Evolutionary conservation across 2,888 invertebrate species (phyloP), one percentile per base, ranked within the genome.

Genomic region (Sepiola atlantica): DNA sequence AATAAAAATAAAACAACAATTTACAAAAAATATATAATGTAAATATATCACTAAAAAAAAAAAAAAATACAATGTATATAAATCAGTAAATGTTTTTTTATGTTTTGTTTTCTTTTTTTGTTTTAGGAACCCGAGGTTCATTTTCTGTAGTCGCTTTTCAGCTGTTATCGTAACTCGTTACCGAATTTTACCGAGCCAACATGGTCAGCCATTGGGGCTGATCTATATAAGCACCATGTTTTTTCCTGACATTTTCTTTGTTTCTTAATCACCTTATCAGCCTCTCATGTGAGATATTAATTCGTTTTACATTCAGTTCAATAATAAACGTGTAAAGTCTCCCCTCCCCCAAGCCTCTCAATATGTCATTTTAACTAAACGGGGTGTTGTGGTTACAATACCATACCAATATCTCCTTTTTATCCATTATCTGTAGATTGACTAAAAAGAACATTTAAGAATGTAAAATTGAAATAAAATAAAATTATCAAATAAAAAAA

Each of bases 381-480:
- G n/a, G 14, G 77, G n/a, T 77, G n/a, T 77, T 77, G 77, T 77
- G 77, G 77, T 77, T n/a, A 77, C 77, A 77, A 77, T 77, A n/a
- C 32, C 77, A 77, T 32, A 77, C 77, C 45, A 61, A 28, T 61
- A 77, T 77, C n/a, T 77, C 16, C 77, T 77, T n/a, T n/a, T 32
- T 77, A 77, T 32, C 77, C 77, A 45, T 45, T 45, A 45, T 77
- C 32, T 77, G n/a, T 77, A 77, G 12, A 16, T 77, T n/a, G 77
- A 77, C n/a, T 77, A 77, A 77, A n/a, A 77, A 77, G 77, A n/a
- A 77, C n/a, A 77, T 77, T 77, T 77, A n/a, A 77, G 16, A 77
- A 77, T 77, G 77, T 77, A 77, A 77, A 77, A n/a, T 77, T 77
- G 32, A 4, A 77, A 8, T 18, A 77, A 77, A 14, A 16, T n/a